Base-by-base conservation (phyloP, 1,140 invertebrate species). In the Trichoplusia ni region DNA sequence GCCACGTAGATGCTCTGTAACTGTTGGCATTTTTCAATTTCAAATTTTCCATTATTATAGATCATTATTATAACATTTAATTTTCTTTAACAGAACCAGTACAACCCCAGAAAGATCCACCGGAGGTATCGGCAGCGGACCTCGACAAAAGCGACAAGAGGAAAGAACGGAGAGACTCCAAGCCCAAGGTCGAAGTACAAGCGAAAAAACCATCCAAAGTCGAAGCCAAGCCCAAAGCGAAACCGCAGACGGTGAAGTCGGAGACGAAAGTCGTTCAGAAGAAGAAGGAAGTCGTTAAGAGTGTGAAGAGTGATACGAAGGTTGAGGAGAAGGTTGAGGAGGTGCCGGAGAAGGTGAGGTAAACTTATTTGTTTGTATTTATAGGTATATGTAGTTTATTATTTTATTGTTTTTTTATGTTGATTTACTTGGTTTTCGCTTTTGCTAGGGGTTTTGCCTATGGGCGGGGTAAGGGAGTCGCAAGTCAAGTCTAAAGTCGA, bases 71-170 rank as follows among this genome's bases (percentile, higher is more conserved):
- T n/a, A n/a, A n/a, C n/a, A n/a, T n/a, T n/a, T n/a, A n/a, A n/a
- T 38, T 7, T 38, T 6, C 0, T 42, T 35, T 71, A 64, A 19
- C 53, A 86, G 79, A 81, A 64, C 23, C 74, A 18, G 33, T 68
- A 29, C 56, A 51, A 19, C 53, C 71, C 7, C 62, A 70, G 4
- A 68, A 59, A 13, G 81, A 82, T 4, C 74, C 81, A 0, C 79
- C 84, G 4, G 84, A 87, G 64, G 82, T 84, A 7, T 77, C 73
- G 42, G 82, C 84, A 16, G 79, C 81, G 4, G 80, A 84, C 46
- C 11, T 77, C 0, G 40, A 46, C 11, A 77, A 75, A 0, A 35
- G 53, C 21, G 75, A 82, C 16, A 77, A 77, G 38, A 73, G 69
- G 40, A 75, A 72, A 54, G 76, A 81, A 2, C 74, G 73, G 31